Conservation (phyloP, 2,888 invertebrate species). For the Parnassius apollo region DNA sequence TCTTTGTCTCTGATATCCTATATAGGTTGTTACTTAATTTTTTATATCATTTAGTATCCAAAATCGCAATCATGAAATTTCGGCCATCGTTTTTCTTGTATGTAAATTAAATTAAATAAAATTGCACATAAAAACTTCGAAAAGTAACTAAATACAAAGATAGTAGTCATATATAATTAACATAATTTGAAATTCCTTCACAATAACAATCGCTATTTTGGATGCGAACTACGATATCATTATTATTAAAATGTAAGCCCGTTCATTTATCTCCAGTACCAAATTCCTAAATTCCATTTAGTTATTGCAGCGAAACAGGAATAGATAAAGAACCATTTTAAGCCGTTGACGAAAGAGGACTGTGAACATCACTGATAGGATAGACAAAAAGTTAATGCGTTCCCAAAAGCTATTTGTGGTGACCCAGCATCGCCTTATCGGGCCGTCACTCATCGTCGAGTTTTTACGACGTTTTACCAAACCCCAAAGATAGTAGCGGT, state of each 20-base stretch:
- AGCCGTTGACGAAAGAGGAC: conserved; percentile 14
- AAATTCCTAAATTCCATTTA: conserved; percentile 12
- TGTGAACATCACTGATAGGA: conserved; percentile 31
- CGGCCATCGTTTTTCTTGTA: too few relatives aligned
- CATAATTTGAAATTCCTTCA: too few relatives aligned
- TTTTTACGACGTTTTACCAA: conserved; percentile 44
- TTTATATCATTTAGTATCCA: too few relatives aligned
- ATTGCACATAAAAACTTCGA: too few relatives aligned
- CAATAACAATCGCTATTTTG: too few relatives aligned
- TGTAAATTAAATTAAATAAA: too few relatives aligned
- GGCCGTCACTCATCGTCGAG: conserved; percentile 59
- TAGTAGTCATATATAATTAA: too few relatives aligned
- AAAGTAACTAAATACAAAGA: too few relatives aligned
- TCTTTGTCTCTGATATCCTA: too few relatives aligned
- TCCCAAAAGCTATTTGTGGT: conserved; percentile 64
- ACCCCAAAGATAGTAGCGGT: conserved; percentile 36
- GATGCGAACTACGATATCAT: too few relatives aligned
- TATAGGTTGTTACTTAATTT: too few relatives aligned
- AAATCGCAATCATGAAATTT: too few relatives aligned
- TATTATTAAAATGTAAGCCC: not conserved
- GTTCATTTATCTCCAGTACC: not conserved
- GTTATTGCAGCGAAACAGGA: conserved; percentile 11
- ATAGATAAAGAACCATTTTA: conserved; percentile 9
- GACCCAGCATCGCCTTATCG: conserved; percentile 59
- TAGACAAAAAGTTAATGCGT: conserved; percentile 63